phyloP scores from a whole-genome alignment of 2,113 vertebrate genomes.

The Oceanodroma tethys region DNA sequence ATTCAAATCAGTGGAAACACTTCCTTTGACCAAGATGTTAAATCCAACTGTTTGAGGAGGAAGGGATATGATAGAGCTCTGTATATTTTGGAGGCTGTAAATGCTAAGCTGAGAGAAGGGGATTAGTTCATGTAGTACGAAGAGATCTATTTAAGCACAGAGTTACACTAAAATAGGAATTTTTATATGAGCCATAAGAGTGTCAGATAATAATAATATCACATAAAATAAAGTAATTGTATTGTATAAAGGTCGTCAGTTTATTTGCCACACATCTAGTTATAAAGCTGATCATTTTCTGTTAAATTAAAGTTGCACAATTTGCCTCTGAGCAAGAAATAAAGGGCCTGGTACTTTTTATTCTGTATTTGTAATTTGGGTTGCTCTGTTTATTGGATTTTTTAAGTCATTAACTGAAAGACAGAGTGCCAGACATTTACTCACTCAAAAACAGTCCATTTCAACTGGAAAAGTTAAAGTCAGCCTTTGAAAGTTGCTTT shows the following conservation, averaged over 20 bases:
- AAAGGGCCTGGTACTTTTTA: neutral
- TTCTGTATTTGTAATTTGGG: conserved; percentile 27
- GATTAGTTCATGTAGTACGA: neutral
- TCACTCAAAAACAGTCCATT: neutral
- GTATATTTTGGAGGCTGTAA: neutral
- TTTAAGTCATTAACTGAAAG: neutral
- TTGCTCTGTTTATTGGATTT: conserved; percentile 21
- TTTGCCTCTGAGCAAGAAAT: conserved; percentile 45
- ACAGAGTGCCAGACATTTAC: neutral
- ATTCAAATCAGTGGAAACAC: neutral
- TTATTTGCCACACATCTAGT: conserved; percentile 44
- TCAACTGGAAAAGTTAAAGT: neutral
- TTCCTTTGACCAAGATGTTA: neutral
- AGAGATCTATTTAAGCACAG: conserved; percentile 7
- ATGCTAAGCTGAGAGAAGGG: neutral
- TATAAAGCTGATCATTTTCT: conserved; percentile 36
- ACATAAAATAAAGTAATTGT: conserved; percentile 43
- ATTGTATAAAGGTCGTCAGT: conserved; percentile 44
- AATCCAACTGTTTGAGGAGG: neutral
- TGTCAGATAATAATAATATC: conserved; percentile 63
- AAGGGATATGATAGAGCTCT: neutral
- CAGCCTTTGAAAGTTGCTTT: neutral
- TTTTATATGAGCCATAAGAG: conserved; percentile 40
- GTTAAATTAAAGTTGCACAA: conserved; percentile 39
- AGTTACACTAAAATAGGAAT: conserved; percentile 11